Base-by-base conservation (phyloP, 2,888 invertebrate species). In the Caenorhabditis sp. region DNA sequence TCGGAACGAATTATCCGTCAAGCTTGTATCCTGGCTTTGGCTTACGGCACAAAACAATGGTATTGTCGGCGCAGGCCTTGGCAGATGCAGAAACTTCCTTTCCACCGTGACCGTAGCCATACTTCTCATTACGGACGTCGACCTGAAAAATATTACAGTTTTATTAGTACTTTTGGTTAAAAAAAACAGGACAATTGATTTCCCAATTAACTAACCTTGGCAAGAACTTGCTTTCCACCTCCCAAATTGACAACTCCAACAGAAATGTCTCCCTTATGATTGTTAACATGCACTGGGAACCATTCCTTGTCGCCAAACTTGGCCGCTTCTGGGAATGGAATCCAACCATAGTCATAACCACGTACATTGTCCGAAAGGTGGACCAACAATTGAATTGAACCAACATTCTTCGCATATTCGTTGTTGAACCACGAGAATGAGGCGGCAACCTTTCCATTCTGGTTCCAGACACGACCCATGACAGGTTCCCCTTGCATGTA, bases 331-430 rank as follows among this genome's bases (percentile, higher is more conserved):
- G 72, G 68, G 82, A 80, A 85, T 21, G 84, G 77, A 59, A 77
- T 78, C 85, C 85, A 85, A 43, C 67, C 80, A 73, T 84, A 85
- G 77, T 85, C 84, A 78, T 80, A 43, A 56, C 85, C 85, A 60
- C 84, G 83, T 23, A 85, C 80, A 61, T 74, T 76, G 50, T 85
- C 85, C n/a, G 81, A 71, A 36, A 84, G 70, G 67, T 85, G 75
- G 75, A 76, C 61, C 57, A 79, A 73, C 31, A 80, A 57, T 67
- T 79, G 78, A 63, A 85, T 76, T 12, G 83, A 83, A 63, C 85
- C 84, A 50, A 85, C 67, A 67, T 83, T 83, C 61, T 63, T 77
- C 60, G 67, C 73, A 76, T 82, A 85, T 72, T 84, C 85, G 70
- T 83, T 77, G 68, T 77, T 77, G 63, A 70, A 71, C 84, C 84